These are phyloP conservation scores for Pardosa pseudoannulata DNA, from an alignment of 2,888 invertebrate species.

Conservation along the genomic window DNA sequence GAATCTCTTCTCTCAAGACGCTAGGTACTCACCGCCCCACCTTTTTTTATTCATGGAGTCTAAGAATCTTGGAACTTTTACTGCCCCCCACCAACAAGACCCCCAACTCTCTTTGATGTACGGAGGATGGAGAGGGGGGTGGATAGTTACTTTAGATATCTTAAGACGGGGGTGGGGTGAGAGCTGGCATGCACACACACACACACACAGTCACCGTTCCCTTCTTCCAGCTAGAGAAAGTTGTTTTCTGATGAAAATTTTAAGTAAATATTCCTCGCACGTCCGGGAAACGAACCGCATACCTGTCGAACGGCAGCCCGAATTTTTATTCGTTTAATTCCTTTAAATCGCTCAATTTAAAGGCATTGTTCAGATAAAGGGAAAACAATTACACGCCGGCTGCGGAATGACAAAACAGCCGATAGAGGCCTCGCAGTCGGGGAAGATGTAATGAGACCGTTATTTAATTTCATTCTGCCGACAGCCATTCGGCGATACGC, in stretches of 20 bases:
- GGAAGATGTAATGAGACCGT: too few relatives aligned
- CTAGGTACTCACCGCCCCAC: background rate
- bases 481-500: too few relatives aligned
- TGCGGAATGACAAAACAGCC: background rate
- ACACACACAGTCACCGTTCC: too few relatives aligned
- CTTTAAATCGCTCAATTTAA: background rate
- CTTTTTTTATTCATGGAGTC: slow-evolving; percentile 12
- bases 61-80: slow-evolving; percentile 12
- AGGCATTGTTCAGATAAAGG: background rate
- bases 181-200: too few relatives aligned
- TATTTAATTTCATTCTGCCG: too few relatives aligned
- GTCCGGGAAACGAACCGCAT: background rate
- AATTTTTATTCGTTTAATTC: background rate
- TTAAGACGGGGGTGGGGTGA: background rate
- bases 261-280: background rate
- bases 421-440: too few relatives aligned
- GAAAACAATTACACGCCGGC: background rate
- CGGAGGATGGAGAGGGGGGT: background rate
- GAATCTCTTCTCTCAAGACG: slow-evolving; percentile 12
- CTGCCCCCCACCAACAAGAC: background rate
- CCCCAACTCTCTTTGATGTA: background rate
- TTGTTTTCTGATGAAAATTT: slow-evolving; percentile 3
- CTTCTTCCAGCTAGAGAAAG: background rate
- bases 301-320: background rate
- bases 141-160: background rate